Evolutionary conservation across 2,888 invertebrate species (phyloP).

Genomic region (Uloborus plumipes): DNA sequence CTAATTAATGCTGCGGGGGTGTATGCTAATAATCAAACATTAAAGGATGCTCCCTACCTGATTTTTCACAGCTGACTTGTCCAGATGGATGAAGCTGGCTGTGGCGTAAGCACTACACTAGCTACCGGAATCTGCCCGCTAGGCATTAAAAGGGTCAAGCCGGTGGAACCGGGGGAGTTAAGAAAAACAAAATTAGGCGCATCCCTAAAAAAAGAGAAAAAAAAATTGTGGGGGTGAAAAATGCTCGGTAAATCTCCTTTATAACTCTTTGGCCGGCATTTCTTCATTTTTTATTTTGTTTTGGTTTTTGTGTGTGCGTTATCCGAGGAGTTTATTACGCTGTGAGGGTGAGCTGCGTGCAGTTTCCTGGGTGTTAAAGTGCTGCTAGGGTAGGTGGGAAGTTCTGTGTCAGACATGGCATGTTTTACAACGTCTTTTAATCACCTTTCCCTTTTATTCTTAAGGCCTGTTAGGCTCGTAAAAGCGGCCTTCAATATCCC

Average conservation of each 20-base stretch:
- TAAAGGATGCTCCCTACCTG: conserved; percentile 56
- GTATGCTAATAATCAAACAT: conserved; percentile 49
- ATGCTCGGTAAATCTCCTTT: conserved; percentile 59
- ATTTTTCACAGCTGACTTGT: conserved; percentile 31
- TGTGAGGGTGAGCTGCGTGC: conserved; percentile 15
- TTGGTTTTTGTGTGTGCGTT: conserved; percentile 1
- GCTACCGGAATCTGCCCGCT: conserved; percentile 42
- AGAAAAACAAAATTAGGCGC: conserved; percentile 62
- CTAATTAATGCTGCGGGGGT: conserved; percentile 33
- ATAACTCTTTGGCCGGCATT: conserved; percentile 47
- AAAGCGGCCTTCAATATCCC: conserved; percentile 48
- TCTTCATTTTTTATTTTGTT: conserved; percentile 16
- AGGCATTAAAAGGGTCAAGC: conserved; percentile 62
- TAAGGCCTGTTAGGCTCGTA: conserved; percentile 36
- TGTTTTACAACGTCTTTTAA: conserved; percentile 61
- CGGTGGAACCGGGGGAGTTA: conserved; percentile 37
- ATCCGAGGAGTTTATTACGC: conserved; percentile 38
- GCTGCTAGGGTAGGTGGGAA: conserved; percentile 48
- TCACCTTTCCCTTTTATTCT: conserved; percentile 53
- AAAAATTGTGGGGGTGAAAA: conserved; percentile 29
- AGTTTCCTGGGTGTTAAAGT: conserved; percentile 47
- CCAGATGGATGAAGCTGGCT: conserved; percentile 15
- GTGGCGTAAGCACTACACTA: conserved; percentile 35
- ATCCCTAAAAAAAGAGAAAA: conserved; percentile 34
- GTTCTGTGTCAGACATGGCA: conserved; percentile 39